Evolutionary conservation across 2,797 vertebrate species (phyloP).

Genomic region (Galago senegalensis): DNA sequence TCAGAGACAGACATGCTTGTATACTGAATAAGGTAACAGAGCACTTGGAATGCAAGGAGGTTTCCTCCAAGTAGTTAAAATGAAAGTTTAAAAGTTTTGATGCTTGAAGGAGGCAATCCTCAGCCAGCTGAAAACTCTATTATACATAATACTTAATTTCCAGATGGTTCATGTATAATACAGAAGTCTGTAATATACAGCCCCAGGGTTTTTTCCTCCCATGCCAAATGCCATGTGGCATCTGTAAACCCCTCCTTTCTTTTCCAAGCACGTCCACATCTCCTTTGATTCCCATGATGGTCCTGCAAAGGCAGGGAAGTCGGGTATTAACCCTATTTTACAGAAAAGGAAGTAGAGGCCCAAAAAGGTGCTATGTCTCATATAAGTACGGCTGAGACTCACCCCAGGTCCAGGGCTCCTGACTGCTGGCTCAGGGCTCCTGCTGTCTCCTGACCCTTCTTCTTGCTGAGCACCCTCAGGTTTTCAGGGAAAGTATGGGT

Average conservation of each 20-base stretch:
- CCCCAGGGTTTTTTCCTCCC: conserved; percentile 60
- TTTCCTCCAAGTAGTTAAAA: conserved; percentile 46
- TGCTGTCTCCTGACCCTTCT: neutral
- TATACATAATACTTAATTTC: conserved; percentile 73
- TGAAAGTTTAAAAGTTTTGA: conserved; percentile 68
- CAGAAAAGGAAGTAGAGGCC: conserved; percentile 23
- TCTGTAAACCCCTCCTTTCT: conserved; percentile 69
- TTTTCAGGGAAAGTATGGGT: neutral
- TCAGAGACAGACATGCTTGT: neutral
- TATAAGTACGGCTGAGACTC: neutral
- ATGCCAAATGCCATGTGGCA: conserved; percentile 54
- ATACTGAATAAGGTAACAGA: neutral
- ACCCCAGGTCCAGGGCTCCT: neutral
- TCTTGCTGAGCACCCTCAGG: neutral
- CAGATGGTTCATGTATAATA: conserved; percentile 82
- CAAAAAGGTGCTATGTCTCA: too few relatives aligned
- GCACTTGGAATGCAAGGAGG: neutral
- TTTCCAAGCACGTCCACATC: conserved; percentile 55
- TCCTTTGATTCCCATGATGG: conserved; percentile 50
- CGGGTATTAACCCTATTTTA: conserved; percentile 14
- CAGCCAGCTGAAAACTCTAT: conserved; percentile 73
- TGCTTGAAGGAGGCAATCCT: conserved; percentile 71
- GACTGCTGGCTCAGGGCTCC: too few relatives aligned
- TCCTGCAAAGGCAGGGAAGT: neutral
- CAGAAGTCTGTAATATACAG: conserved; percentile 71